These are phyloP conservation scores for Heliconius aoede DNA, from an alignment of 2,888 invertebrate genomes.

Conservation along the genomic window DNA sequence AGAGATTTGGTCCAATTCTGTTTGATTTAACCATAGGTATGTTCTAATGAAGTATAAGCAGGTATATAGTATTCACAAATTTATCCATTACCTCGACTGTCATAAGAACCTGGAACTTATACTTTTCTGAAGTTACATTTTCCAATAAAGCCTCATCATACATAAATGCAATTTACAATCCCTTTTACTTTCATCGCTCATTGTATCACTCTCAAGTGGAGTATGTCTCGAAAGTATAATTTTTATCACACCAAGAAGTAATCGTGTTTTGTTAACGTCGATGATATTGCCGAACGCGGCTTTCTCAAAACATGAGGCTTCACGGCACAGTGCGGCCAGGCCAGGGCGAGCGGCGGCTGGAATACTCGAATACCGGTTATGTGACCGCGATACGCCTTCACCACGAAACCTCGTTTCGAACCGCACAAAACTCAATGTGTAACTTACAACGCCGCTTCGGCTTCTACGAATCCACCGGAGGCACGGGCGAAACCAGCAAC, in stretches of 20 bases:
- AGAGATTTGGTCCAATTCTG: background rate
- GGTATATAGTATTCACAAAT: background rate
- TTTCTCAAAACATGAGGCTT: slow-evolving; percentile 79
- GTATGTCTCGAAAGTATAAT: slow-evolving; percentile 58
- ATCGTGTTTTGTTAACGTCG: slow-evolving; percentile 76
- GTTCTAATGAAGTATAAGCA: background rate
- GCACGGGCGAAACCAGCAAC: slow-evolving; percentile 57
- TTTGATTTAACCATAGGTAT: background rate
- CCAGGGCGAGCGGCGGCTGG: slow-evolving; percentile 72
- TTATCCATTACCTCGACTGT: background rate
- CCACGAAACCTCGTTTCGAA: slow-evolving; percentile 58
- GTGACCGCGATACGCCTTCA: slow-evolving; percentile 80
- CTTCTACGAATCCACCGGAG: slow-evolving; percentile 46
- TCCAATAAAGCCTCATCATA: slow-evolving; percentile 35
- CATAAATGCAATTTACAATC: slow-evolving; percentile 38
- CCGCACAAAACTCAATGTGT: slow-evolving; percentile 51
- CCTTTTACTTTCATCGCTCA: slow-evolving; percentile 47
- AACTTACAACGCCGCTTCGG: slow-evolving; percentile 62
- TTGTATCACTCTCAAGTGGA: slow-evolving; percentile 48
- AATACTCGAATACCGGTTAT: slow-evolving; percentile 82
- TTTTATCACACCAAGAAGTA: slow-evolving; percentile 60
- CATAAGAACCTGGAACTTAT: background rate
- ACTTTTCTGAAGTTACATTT: slow-evolving; percentile 27
- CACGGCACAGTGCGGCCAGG: slow-evolving; percentile 50
- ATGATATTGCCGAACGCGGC: slow-evolving; percentile 76